A percentile compares a stretch with the other conserved stretches of the same genome.
These are phyloP conservation scores for Drosophila vallismaia DNA, from an alignment of 2,888 invertebrate genomes.

Conservation along the genomic window DNA sequence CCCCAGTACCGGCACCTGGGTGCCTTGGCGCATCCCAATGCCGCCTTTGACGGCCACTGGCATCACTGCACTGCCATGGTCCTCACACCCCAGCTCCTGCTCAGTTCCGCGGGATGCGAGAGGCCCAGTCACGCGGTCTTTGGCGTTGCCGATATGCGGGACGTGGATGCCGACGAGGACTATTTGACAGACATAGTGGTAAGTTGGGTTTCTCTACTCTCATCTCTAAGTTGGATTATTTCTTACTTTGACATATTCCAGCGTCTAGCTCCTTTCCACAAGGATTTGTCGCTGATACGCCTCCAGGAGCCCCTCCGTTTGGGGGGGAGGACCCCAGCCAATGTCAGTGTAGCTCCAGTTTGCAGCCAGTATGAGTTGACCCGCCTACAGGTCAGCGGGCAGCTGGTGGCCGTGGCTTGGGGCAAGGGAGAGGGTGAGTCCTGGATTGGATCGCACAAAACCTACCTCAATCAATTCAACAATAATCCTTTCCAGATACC, in stretches of 20 bases:
- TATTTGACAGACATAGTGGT: conserved; percentile 53
- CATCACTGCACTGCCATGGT: conserved; percentile 60
- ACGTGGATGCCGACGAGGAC: conserved; percentile 59
- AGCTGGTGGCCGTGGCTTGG: conserved; percentile 61
- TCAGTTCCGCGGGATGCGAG: conserved; percentile 54
- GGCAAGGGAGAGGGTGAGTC: conserved; percentile 56
- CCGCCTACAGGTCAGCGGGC: conserved; percentile 53
- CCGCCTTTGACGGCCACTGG: conserved; percentile 57
- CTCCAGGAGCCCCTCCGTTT: conserved; percentile 30
- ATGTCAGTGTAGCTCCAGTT: conserved; percentile 47
- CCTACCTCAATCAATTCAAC: no score
- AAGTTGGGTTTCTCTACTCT: background rate
- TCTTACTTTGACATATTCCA: background rate
- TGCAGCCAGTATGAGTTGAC: conserved; percentile 54
- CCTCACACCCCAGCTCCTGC: conserved; percentile 48
- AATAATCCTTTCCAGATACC: conserved; percentile 29
- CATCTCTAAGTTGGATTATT: no score
- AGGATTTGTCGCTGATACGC: conserved; percentile 52
- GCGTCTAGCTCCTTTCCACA: conserved; percentile 40
- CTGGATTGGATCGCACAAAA: no score
- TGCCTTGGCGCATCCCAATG: conserved; percentile 61
- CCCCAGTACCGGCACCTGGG: conserved; percentile 55
- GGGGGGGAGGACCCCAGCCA: conserved; percentile 5
- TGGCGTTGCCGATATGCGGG: conserved; percentile 60
- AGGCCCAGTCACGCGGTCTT: conserved; percentile 64